Conservation (phyloP, 2,888 invertebrate genomes). For the Bellardia pandia region DNA sequence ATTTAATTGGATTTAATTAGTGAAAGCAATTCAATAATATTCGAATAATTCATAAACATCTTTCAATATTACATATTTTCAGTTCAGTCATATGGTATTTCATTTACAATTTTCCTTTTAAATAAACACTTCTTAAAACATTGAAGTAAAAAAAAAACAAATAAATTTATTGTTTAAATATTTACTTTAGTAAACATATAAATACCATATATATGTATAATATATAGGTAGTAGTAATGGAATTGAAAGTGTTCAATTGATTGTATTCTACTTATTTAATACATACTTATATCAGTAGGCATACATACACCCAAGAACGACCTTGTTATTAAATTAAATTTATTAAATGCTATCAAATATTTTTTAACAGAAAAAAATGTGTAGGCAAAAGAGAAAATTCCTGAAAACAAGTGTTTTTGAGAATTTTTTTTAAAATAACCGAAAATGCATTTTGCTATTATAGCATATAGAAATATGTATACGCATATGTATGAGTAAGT, state of each 20-base stretch:
- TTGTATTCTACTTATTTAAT: slow-evolving; percentile 3
- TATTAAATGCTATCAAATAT: slow-evolving; percentile 50
- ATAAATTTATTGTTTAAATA: slow-evolving; percentile 25
- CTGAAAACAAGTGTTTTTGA: slow-evolving; percentile 15
- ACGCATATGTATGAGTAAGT: too few relatives aligned
- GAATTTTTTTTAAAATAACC: neutral
- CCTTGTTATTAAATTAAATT: slow-evolving; percentile 46
- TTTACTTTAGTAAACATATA: slow-evolving; percentile 20
- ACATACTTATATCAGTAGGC: neutral
- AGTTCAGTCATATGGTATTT: neutral
- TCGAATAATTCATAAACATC: slow-evolving; percentile 2
- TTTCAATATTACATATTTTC: neutral
- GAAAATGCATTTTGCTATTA: slow-evolving; percentile 10
- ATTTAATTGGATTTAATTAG: neutral
- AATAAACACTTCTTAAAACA: slow-evolving; percentile 17
- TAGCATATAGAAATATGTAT: too few relatives aligned
- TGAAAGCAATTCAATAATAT: neutral
- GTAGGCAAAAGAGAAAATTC: slow-evolving; percentile 11
- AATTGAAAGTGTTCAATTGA: slow-evolving; percentile 1
- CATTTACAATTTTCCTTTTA: neutral
- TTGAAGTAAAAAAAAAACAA: neutral
- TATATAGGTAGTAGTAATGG: neutral
- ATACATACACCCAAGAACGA: slow-evolving; percentile 15
- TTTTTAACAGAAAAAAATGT: slow-evolving; percentile 4
- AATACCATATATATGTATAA: neutral